Percentiles rank a stretch among this genome's conserved stretches.
Evolutionary conservation across 2,113 vertebrate species (phyloP).

Genomic region (human (Homo sapiens)): GRCh38 chr9:123712001-123712500

Average conservation of each 20-base stretch:
- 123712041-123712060: background rate
- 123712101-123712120: background rate
- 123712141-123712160: background rate
- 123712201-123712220: constrained; percentile 39
- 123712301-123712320: background rate
- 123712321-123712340: background rate
- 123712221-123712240: background rate
- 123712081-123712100: background rate
- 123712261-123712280: constrained; percentile 44
- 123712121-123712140: constrained; percentile 16
- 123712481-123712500: background rate
- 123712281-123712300: constrained; percentile 8
- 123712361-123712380: background rate
- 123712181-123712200: background rate
- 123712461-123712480: background rate
- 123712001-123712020: background rate
- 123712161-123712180: background rate
- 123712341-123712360: background rate
- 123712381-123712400: background rate
- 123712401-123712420: background rate
- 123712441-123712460: constrained; percentile 14
- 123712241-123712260: constrained; percentile 7
- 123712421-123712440: constrained; percentile 23
- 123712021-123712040: background rate
- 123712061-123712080: background rate